These are phyloP conservation scores for Kradibia gibbosae DNA, from an alignment of 1,140 invertebrate species.

Conservation along the genomic window DNA sequence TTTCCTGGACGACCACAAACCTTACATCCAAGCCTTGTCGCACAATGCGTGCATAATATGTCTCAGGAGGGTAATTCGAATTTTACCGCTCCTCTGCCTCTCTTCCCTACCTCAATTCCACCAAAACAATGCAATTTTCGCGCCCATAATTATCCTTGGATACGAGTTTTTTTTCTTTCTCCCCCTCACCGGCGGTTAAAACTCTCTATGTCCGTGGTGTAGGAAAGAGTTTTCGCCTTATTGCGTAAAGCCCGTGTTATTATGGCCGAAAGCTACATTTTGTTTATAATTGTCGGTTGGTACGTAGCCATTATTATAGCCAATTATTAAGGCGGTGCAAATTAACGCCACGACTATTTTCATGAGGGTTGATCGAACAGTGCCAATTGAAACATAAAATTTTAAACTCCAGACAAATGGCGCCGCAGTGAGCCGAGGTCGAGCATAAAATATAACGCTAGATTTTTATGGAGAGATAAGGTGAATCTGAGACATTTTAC, in stretches of 20 bases:
- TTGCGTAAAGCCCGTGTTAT: neutral
- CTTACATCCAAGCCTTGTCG: neutral
- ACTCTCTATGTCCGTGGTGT: neutral
- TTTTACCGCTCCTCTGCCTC: neutral
- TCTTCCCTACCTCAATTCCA: neutral
- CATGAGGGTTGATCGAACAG: neutral
- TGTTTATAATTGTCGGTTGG: conserved; percentile 9
- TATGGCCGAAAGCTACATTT: neutral
- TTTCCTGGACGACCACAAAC: neutral
- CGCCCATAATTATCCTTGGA: neutral
- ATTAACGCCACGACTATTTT: neutral
- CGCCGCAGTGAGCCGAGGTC: neutral
- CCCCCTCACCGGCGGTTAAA: neutral
- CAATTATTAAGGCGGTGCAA: neutral
- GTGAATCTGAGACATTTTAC: neutral
- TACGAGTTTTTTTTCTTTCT: neutral
- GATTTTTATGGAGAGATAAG: neutral
- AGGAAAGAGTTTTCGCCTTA: neutral
- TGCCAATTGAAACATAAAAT: neutral
- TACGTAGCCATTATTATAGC: neutral
- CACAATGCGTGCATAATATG: conserved; percentile 1
- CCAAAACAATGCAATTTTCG: conserved; percentile 26
- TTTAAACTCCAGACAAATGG: neutral
- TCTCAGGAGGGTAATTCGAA: neutral
- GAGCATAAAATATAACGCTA: neutral